Base-by-base conservation (phyloP, 1,140 invertebrate genomes). In the Megalonaias nervosa region DNA sequence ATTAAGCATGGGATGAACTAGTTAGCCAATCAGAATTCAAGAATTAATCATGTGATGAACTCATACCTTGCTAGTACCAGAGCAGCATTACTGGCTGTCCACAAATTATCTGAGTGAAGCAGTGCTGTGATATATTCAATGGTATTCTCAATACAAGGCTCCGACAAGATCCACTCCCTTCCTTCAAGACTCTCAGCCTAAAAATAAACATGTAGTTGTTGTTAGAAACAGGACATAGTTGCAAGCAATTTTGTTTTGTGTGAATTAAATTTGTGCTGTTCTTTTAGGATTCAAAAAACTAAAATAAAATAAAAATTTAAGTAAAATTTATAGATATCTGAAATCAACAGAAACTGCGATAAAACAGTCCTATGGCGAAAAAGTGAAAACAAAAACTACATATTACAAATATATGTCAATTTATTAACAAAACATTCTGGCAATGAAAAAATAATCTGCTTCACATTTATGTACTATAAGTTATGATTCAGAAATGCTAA, bases 31-130 rank as follows among this genome's bases (percentile, higher is more conserved):
- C 6, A 6, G 0, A 48, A 48, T 11, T 48, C 38, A 48, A 48
- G 38, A 48, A 48, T 48, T 48, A 9, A 48, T 48, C 38, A 48
- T 48, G 38, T 48, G 38, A 48, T 48, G 38, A 9, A 48, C 21
- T 17, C 21, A 70, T 73, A 90, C 90, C 90, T 87, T 26, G 90
- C 90, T 66, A 91, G 79, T 19, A 91, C 88, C 56, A 91, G 78
- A 21, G 90, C 89, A 62, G 89, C 89, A 87, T 91, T 91, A 74
- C 90, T 90, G 69, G 89, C 88, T 60, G 90, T 90, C 89, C 89
- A 91, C 31, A 88, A 67, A 73, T 91, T 90, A 5, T 88, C 85
- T 23, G 82, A 83, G 48, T 82, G 77, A 48, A 91, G 83, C 38
- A 91, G 75, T 21, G 73, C 59, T n/a, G 86, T 89, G 14, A 89